Evolutionary conservation across 2,797 vertebrate species (phyloP), one percentile per base, ranked within the genome.

Genomic region (Staurois parvus): DNA sequence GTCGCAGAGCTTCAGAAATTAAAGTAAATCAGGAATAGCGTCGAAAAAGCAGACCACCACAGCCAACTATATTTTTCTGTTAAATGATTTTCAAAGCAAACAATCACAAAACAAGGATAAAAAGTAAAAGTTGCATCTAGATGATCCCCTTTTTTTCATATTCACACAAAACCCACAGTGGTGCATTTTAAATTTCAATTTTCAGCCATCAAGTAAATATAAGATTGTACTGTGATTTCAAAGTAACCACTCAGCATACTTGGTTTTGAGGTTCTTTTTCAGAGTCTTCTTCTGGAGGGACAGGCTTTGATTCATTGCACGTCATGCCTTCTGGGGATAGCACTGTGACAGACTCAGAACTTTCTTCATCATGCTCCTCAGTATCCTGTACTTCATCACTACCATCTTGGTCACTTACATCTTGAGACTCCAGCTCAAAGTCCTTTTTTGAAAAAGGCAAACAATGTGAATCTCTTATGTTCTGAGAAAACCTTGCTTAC

Each of bases 401-500:
- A 90, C 91, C 94, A 34, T 96, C 94, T 89, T 94, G 94, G 88
- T 95, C 94, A 86, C 92, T 94, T 90, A 91, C 83, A 83, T 95
- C 94, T 87, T 95, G 94, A 91, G 90, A 92, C 89, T 95, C 94
- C 90, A 93, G 83, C 78, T 95, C 94, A 91, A 89, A 85, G 84
- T 95, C 95, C 94, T 95, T 94, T 94, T 95, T 94, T 94, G 85
- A 91, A 90, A 90, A 84, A 85, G 79, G 94, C 91, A 81, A 93
- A 91, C 89, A 92, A 45, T 89, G 45, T 76, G 73, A 82, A 72
- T 77, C 75, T 84, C 30, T 32, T 26, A 26, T 29, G 42, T 13
- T 77, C 34, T 17, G 48, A 8, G 21, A 42, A 45, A 28, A 59
- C 28, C 30, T 21, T 30, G 67, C 67, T 37, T 72, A 40, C 48